A percentile compares a stretch with the other conserved stretches of the same genome.
Conservation (phyloP, 2,113 vertebrate species). For the Ciconia stormi region DNA sequence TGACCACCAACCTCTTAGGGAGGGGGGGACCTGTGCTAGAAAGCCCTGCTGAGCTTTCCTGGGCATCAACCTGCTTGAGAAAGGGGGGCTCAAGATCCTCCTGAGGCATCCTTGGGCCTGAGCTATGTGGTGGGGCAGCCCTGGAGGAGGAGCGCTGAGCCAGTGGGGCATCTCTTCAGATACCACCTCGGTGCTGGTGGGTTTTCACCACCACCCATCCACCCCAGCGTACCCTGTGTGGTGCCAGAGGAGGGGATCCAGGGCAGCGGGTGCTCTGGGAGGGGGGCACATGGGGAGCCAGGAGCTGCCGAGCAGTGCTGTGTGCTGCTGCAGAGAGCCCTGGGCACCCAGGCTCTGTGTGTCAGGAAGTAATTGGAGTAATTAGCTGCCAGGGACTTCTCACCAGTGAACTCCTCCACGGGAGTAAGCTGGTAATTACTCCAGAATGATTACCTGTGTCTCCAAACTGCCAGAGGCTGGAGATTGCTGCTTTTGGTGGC, state of each 20-base stretch:
- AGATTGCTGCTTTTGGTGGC: background rate
- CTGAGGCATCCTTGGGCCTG: background rate
- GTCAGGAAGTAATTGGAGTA: conserved; percentile 48
- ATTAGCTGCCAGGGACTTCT: conserved; percentile 47
- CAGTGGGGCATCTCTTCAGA: background rate
- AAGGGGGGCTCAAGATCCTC: background rate
- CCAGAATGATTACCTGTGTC: background rate
- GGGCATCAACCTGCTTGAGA: background rate
- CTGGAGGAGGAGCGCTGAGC: background rate
- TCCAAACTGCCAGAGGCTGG: background rate
- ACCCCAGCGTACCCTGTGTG: fast-evolving
- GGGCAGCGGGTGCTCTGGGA: background rate
- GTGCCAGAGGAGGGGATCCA: background rate
- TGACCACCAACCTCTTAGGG: background rate
- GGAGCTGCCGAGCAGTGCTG: background rate
- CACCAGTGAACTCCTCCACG: background rate
- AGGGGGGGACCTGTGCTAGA: background rate
- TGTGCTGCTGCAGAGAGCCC: background rate
- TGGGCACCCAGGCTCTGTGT: background rate
- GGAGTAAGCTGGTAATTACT: conserved; percentile 50
- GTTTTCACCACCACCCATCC: background rate
- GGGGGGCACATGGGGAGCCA: background rate
- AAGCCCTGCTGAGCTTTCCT: background rate
- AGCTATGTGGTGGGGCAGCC: background rate
- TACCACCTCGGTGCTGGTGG: background rate